Conservation (phyloP, 2,113 vertebrate genomes). For the Oreocharis arfaki region DNA sequence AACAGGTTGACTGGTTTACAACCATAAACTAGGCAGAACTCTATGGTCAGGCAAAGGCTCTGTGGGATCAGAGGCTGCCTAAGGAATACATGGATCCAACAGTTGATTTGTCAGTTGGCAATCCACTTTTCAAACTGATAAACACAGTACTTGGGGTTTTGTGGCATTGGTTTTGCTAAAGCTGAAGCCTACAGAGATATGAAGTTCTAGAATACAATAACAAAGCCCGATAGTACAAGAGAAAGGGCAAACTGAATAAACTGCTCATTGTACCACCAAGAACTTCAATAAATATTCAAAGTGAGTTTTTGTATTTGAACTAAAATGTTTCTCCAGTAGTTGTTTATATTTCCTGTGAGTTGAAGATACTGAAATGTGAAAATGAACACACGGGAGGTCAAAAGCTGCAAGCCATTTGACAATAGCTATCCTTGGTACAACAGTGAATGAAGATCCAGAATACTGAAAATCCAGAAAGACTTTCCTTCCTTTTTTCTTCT, state of each 20-base stretch:
- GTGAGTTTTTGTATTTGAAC: not conserved
- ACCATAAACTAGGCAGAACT: not conserved
- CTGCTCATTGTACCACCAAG: not conserved
- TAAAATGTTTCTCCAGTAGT: not conserved
- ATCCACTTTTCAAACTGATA: not conserved
- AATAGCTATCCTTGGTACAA: not conserved
- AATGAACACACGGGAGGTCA: not conserved
- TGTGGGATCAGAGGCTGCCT: not conserved
- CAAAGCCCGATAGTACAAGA: not conserved
- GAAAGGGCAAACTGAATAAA: not conserved
- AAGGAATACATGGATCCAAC: not conserved
- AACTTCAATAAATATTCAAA: not conserved
- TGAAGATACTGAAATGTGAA: not conserved
- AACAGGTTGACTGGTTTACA: not conserved
- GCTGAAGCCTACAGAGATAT: not conserved
- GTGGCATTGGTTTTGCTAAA: not conserved
- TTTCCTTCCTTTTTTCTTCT: not conserved
- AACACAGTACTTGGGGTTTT: not conserved
- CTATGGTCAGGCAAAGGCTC: not conserved
- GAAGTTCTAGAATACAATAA: not conserved
- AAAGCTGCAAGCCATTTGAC: not conserved
- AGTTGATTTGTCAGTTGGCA: not conserved
- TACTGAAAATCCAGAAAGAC: not conserved
- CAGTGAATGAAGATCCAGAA: not conserved
- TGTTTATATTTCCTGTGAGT: not conserved